Conservation (phyloP, 2,888 invertebrate genomes). For the Amorpha juglandis region DNA sequence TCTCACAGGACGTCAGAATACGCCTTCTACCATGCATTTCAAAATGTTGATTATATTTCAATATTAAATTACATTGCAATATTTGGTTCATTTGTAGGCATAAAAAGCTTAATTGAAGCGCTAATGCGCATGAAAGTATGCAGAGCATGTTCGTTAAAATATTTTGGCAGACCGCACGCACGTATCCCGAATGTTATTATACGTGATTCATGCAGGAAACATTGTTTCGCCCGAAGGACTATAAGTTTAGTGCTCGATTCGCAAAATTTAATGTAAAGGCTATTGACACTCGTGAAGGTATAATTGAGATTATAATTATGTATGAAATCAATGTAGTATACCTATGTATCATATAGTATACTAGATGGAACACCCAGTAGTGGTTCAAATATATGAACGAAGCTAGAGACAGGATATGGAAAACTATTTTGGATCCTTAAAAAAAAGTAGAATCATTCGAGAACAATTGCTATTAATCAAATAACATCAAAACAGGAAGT, state of each 20-base stretch:
- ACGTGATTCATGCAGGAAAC: slow-evolving; percentile 24
- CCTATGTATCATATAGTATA: too few species aligned
- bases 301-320: background rate
- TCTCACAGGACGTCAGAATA: slow-evolving; percentile 38
- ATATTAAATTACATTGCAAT: slow-evolving; percentile 7
- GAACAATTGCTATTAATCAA: background rate
- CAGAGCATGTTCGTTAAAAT: slow-evolving; percentile 28
- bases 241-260: background rate
- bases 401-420: background rate
- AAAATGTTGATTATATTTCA: background rate
- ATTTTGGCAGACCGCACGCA: slow-evolving; percentile 22
- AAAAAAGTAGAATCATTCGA: background rate
- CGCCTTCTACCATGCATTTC: slow-evolving; percentile 1
- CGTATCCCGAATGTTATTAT: slow-evolving; percentile 25
- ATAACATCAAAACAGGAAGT: slow-evolving; percentile 21
- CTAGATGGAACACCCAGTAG: too few species aligned
- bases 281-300: background rate
- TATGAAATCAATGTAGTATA: too few species aligned
- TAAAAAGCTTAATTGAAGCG: slow-evolving; percentile 18
- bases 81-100: background rate
- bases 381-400: too few species aligned
- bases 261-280: background rate
- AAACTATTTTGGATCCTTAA: background rate
- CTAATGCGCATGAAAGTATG: slow-evolving; percentile 20
- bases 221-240: background rate